These are phyloP conservation scores for Pseudochromis fuscus DNA, from an alignment of 2,797 vertebrate species.

Conservation along the genomic window DNA sequence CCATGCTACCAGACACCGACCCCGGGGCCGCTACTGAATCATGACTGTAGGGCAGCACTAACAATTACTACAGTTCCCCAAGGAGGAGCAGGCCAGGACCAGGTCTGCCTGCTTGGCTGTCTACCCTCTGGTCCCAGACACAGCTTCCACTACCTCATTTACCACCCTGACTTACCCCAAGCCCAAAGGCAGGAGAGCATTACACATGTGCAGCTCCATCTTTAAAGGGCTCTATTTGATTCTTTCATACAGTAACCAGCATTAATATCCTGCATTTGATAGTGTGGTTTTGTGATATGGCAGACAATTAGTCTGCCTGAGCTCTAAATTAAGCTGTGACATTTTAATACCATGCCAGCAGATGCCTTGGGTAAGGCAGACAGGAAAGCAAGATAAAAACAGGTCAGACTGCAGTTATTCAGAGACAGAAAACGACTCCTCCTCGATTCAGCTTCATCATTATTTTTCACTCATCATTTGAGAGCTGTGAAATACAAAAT, in stretches of 20 bases:
- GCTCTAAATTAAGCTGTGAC: slow-evolving; percentile 70
- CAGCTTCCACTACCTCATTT: slow-evolving; percentile 43
- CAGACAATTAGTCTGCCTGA: slow-evolving; percentile 56
- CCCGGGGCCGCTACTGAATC: slow-evolving; percentile 63
- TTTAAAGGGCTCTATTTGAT: slow-evolving; percentile 37
- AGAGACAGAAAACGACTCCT: slow-evolving; percentile 40
- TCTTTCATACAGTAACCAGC: slow-evolving; percentile 36
- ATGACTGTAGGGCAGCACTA: slow-evolving; percentile 69
- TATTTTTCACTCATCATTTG: slow-evolving; percentile 31
- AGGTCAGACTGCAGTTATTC: slow-evolving; percentile 52
- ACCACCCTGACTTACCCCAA: slow-evolving; percentile 24
- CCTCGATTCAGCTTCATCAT: slow-evolving; percentile 19
- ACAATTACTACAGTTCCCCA: slow-evolving; percentile 74
- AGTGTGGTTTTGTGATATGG: slow-evolving; percentile 59
- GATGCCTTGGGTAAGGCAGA: slow-evolving; percentile 53
- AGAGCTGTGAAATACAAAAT: slow-evolving; percentile 11
- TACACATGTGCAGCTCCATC: neutral
- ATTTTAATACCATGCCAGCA: slow-evolving; percentile 62
- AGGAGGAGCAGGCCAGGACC: slow-evolving; percentile 56
- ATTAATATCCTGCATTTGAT: slow-evolving; percentile 64
- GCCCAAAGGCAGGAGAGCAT: slow-evolving; percentile 37
- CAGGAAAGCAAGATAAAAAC: slow-evolving; percentile 55
- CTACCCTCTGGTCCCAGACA: slow-evolving; percentile 62
- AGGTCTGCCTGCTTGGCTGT: slow-evolving; percentile 45
- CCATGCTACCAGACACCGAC: slow-evolving; percentile 57